These are phyloP conservation scores for Schizaphis graminum DNA, from an alignment of 2,888 invertebrate genomes.

Conservation along the genomic window DNA sequence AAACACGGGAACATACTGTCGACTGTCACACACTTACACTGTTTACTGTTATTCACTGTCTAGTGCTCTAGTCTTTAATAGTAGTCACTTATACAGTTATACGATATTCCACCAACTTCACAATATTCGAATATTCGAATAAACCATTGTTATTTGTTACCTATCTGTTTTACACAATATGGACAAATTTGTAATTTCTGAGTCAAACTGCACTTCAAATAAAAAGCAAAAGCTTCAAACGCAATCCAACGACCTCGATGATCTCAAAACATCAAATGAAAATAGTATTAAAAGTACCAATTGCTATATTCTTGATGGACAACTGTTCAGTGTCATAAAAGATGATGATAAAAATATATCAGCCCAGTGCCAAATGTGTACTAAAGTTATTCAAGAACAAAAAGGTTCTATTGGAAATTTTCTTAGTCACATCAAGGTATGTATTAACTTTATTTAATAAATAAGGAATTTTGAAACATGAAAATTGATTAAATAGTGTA, in stretches of 20 bases:
- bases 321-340: background rate
- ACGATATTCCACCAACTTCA: background rate
- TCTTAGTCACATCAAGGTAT: background rate
- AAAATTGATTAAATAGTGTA: too few relatives aligned
- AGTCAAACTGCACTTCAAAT: background rate
- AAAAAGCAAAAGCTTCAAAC: conserved; percentile 9
- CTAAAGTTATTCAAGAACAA: too few relatives aligned
- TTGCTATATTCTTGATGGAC: background rate
- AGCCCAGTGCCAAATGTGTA: background rate
- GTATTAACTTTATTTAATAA: too few relatives aligned
- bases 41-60: too few relatives aligned
- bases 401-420: background rate
- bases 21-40: background rate
- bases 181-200: background rate
- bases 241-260: background rate
- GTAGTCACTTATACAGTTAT: background rate
- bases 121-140: background rate
- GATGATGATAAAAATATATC: background rate
- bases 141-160: background rate
- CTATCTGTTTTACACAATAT: background rate
- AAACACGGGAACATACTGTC: background rate
- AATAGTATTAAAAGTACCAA: background rate
- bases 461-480: background rate
- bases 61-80: too few relatives aligned
- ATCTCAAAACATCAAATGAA: background rate